Base-by-base conservation (phyloP, 1,140 invertebrate species). In the Zaprionus ghesquierei region DNA sequence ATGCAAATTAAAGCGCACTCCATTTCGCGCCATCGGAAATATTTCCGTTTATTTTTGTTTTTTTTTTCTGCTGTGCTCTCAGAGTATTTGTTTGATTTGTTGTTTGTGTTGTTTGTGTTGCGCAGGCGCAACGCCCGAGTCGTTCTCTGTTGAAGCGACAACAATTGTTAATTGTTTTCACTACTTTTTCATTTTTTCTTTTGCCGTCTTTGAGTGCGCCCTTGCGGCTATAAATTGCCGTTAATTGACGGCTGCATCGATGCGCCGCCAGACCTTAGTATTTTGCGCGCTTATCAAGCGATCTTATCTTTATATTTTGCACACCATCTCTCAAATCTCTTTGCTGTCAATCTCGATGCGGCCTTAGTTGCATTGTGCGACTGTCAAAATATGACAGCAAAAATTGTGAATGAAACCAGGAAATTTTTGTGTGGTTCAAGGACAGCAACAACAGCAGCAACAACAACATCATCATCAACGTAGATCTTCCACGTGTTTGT, bases 1-100 rank as follows among this genome's bases (percentile, higher is more conserved):
- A 87, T 87, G 82, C 76, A 87, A 87, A 87, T 87, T 87, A 87
- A 87, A 84, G 84, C 84, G 76, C 79, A 87, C 84, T 89, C 79
- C 82, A 89, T 89, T 89, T 87, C 82, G 82, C 82, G 84, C 84
- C 79, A 80, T 85, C 53, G 75, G 44, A 85, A 70, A 75, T 75
- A 63, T 64, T 74, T 74, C 56, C 65, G 56, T 69, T 75, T 66
- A 25, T 44, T 63, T 62, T 31, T 59, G 61, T 64, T 44, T 69
- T 2, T 54, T 62, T 68, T 2, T 58, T 55, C 25, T 31, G 38
- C 53, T 1, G 23, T 44, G 46, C 35, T 71, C 20, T 35, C 5
- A 20, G 55, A 69, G 53, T 68, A 77, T 78, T 82, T 82, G 84
- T 86, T 87, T 86, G 82, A 87, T 86, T 86, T 72, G 81, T 80